Conservation (phyloP, 2,888 invertebrate species). For the Thymelicus sylvestris region DNA sequence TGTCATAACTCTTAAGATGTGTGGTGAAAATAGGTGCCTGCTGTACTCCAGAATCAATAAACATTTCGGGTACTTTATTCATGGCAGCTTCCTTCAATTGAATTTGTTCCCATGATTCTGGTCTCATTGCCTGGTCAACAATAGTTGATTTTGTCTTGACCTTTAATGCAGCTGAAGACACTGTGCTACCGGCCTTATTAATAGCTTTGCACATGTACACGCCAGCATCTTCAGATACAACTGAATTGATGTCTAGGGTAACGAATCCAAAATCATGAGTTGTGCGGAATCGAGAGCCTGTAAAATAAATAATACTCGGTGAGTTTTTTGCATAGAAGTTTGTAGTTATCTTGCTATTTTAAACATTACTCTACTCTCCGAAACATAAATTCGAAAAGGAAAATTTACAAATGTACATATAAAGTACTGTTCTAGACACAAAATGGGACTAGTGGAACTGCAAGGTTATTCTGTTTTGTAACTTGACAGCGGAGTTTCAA, state of each 20-base stretch:
- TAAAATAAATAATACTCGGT: slow-evolving; percentile 40
- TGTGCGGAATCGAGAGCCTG: slow-evolving; percentile 94
- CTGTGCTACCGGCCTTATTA: slow-evolving; percentile 97
- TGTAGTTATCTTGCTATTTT: too few species aligned
- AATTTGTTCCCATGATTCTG: slow-evolving; percentile 96
- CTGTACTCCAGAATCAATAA: slow-evolving; percentile 92
- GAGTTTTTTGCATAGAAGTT: not conserved
- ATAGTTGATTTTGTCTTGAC: slow-evolving; percentile 93
- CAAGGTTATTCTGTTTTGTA: too few species aligned
- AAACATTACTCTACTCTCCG: too few species aligned
- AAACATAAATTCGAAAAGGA: too few species aligned
- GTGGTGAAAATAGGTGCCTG: slow-evolving; percentile 98
- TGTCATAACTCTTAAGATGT: slow-evolving; percentile 93
- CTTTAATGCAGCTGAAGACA: slow-evolving; percentile 95
- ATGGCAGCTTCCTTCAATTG: slow-evolving; percentile 95
- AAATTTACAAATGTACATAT: too few species aligned
- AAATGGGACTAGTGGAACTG: too few species aligned
- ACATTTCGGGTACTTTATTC: slow-evolving; percentile 95
- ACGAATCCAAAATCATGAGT: slow-evolving; percentile 98
- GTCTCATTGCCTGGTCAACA: slow-evolving; percentile 93
- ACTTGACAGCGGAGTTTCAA: too few species aligned
- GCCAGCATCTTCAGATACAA: slow-evolving; percentile 95
- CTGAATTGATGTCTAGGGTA: slow-evolving; percentile 95
- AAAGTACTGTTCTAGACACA: too few species aligned
- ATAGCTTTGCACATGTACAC: slow-evolving; percentile 97